A percentile compares a stretch with the other conserved stretches of the same genome.
phyloP scores from a whole-genome alignment of 2,797 vertebrate genomes.

The Artibeus lituratus region DNA sequence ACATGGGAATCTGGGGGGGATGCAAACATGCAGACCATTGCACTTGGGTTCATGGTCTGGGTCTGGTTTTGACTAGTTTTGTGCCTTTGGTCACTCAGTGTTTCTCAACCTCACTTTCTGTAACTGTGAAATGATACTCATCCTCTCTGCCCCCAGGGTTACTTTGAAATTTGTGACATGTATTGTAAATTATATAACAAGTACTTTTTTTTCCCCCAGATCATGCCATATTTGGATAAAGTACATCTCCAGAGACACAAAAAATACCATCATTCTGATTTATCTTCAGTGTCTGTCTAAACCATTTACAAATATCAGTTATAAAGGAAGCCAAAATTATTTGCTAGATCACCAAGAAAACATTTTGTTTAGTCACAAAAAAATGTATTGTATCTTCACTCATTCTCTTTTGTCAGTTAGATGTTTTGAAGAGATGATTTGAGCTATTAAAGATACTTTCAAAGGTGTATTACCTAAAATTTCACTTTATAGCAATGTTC shows the following conservation, averaged over 20 bases:
- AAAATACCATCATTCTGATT: slow-evolving; percentile 16
- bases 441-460: neutral
- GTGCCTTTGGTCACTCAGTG: neutral
- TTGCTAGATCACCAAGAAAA: neutral
- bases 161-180: neutral
- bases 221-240: slow-evolving; percentile 70
- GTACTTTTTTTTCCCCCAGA: slow-evolving; percentile 62
- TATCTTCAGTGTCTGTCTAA: neutral
- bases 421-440: neutral
- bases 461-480: neutral
- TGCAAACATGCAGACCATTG: neutral
- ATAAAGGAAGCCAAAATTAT: neutral
- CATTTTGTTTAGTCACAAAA: neutral
- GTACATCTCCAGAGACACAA: neutral
- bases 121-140: neutral
- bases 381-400: neutral
- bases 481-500: neutral
- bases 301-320: slow-evolving; percentile 39
- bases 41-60: neutral
- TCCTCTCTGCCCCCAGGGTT: neutral
- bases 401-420: neutral
- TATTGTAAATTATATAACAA: neutral
- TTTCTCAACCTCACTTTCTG: neutral
- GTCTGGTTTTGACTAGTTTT: neutral
- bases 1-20: neutral